Evolutionary conservation across 2,888 invertebrate species (phyloP).

Genomic region (Troilus luridus): DNA sequence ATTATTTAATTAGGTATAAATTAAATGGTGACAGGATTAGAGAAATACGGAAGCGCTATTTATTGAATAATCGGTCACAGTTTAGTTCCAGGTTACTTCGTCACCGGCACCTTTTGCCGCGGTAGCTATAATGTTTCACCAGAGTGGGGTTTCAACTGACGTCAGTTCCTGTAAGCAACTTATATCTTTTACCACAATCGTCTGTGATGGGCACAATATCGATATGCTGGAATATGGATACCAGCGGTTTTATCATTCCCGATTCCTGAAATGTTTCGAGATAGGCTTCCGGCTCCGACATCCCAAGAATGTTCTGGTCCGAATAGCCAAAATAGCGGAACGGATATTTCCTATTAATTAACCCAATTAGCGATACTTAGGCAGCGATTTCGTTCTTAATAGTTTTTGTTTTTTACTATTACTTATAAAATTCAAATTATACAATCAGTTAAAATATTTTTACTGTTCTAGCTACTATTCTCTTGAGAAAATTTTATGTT

Average conservation of each 20-base stretch:
- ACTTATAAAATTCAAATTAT: neutral
- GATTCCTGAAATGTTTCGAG: neutral
- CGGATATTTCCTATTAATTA: neutral
- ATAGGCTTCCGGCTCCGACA: neutral
- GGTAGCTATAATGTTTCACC: neutral
- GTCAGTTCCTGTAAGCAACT: neutral
- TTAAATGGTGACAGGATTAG: neutral
- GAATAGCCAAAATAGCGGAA: neutral
- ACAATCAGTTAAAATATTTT: neutral
- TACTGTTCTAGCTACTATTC: too few relatives aligned
- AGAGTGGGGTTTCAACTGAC: neutral
- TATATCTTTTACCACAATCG: neutral
- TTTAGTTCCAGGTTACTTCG: slow-evolving; percentile 6
- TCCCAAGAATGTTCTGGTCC: neutral
- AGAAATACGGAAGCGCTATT: slow-evolving; percentile 1
- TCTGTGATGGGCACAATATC: neutral
- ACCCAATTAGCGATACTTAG: neutral
- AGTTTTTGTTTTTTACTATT: too few relatives aligned
- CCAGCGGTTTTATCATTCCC: neutral
- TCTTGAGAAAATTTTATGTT: too few relatives aligned
- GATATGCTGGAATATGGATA: too few relatives aligned
- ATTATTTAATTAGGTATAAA: too few relatives aligned
- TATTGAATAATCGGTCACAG: neutral
- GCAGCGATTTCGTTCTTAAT: neutral
- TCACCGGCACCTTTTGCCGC: neutral